Evolutionary conservation across 2,888 invertebrate species (phyloP), one percentile per base, ranked within the genome.

Genomic region (Celastrina argiolus): DNA sequence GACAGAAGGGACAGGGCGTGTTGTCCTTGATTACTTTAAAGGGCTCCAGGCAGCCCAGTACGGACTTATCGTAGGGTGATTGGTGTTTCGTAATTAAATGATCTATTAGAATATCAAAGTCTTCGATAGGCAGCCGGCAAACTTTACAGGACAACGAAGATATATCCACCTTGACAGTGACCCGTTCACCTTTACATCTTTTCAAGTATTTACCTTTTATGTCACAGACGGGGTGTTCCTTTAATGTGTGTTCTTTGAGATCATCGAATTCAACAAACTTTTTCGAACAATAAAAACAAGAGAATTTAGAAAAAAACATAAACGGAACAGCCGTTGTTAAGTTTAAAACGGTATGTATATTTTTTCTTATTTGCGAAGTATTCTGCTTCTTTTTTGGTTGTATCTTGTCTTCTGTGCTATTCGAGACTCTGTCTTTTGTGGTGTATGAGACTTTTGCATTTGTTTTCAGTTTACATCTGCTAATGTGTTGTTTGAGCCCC

Each of bases 301-400:
- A 79, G 65, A 77, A 90, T 67, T 83, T 86, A 0, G 84, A 80
- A 68, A 87, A 84, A 69, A 87, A 91, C 69, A 84, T 85, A 63
- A 91, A 91, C 0, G 90, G 90, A 2, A 84, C 71, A 0, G 87
- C 90, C 0, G 87, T 88, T 0, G 91, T 88, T 87, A 86, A 88
- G 69, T 89, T 90, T 0, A 90, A 70, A 1, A 91, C 83, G 65
- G 80, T 83, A 67, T 81, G 80, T 42, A 91, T 89, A 67, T 91
- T 90, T 67, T 82, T 77, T 16, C 90, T 73, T 10, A 89, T 86
- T 72, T 81, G 82, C n/a, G 73, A 41, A 0, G 85, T 73, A 31
- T 88, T 83, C 64, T 81, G 82, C 59, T 83, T 82, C 69, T 79
- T 84, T 67, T 70, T 78, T 8, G 79, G 81, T 68, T 76, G 72